Evolutionary conservation across 92 coral and sea anemone genomes (phyloP), one percentile per base, ranked within the genome.

Genomic region (Epizoanthus ramosus): DNA sequence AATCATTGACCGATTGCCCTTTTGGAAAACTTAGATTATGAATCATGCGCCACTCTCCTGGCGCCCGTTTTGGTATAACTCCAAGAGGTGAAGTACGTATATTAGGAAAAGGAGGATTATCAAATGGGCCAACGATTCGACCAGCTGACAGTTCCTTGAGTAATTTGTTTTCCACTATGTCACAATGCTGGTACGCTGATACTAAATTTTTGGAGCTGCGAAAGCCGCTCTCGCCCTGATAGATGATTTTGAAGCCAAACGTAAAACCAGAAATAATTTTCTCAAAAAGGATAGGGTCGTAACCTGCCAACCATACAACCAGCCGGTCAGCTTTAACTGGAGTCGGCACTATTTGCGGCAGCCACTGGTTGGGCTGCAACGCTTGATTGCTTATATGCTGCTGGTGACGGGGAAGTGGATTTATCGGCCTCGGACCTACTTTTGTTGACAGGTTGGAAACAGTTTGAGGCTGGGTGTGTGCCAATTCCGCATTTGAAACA

Each of bases 21-120:
- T 84, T 75, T 8, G 88, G 86, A 72, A 17, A 88, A n/a, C 89
- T 85, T 58, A 89, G 77, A 52, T 89, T 83, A 68, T 89, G 81
- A 45, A 89, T 89, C 57, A 89, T 39, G 9, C 89, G 74, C 69
- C 82, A 89, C 58, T 89, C 92, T 3, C 92, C 89, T 3, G 88
- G 88, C 70, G 74, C 69, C 58, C 68, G 73, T 28, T 85, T 89
- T 14, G 94, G 94, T 24, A 90, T 87, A 1, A 86, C 81, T 15
- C 90, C 90, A 13, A 90, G 56, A 14, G 91, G 89, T 3, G 91
- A 89, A 18, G 76, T 79, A 1, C 74, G 58, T 70, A 90, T 83
- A 56, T 28, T 16, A 2, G 24, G 57, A 19, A 90, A 83, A 43
- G 91, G 91, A 3, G 88, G 81, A 17, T 63, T 24, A 14, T 15